Evolutionary conservation across 1,140 invertebrate species (phyloP).

Genomic region (Hylaeus anthracinus): DNA sequence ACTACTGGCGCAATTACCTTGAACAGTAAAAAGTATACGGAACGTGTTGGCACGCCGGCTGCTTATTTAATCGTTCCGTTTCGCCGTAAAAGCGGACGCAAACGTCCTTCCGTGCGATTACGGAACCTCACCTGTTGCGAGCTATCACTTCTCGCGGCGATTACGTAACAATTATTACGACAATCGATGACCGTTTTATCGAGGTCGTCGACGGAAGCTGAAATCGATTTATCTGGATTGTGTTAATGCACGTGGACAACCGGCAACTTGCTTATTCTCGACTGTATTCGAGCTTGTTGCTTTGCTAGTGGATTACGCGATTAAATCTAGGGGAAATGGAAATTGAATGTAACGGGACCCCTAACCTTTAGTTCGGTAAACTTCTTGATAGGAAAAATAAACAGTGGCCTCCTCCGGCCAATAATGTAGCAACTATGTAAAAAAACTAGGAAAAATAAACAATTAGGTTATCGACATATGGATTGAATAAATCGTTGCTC

Average conservation of each 20-base stretch:
- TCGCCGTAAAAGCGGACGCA: neutral
- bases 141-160: constrained; percentile 32
- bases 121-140: constrained; percentile 40
- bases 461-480: too few species aligned
- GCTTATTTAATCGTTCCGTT: constrained; percentile 15
- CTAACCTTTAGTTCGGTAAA: too few species aligned
- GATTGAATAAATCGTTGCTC: too few species aligned
- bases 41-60: neutral
- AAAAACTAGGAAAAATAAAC: too few species aligned
- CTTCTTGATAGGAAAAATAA: too few species aligned
- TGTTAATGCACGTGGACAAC: neutral
- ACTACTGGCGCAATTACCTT: too few species aligned
- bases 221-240: constrained; percentile 12
- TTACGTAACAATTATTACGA: constrained; percentile 48
- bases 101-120: constrained; percentile 37
- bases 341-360: too few species aligned
- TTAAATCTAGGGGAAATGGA: neutral
- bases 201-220: constrained; percentile 18
- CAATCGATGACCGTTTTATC: constrained; percentile 44
- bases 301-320: neutral
- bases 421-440: too few species aligned
- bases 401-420: too few species aligned
- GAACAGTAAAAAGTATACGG: neutral
- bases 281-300: neutral
- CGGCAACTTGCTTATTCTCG: neutral